Conservation (phyloP, 2,113 vertebrate species). For the Anolis sagrei region DNA sequence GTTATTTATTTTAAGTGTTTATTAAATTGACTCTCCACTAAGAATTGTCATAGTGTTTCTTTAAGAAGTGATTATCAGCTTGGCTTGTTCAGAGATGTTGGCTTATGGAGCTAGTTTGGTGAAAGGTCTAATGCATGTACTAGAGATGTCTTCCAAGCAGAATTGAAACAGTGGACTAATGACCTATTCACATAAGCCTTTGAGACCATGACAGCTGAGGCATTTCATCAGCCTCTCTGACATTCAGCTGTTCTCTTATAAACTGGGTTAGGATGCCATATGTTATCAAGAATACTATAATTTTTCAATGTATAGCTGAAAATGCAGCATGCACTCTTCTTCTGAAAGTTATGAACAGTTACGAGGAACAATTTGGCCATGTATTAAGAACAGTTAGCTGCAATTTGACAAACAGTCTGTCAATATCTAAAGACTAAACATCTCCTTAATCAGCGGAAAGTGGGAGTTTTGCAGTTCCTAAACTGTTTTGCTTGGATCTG, state of each 20-base stretch:
- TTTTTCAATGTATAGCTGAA: not conserved
- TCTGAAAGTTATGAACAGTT: not conserved
- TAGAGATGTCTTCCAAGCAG: not conserved
- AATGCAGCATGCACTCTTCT: not conserved
- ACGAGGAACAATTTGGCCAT: not conserved
- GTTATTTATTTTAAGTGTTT: not conserved
- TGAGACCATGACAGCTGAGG: not conserved
- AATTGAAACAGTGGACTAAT: not conserved
- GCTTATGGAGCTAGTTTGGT: not conserved
- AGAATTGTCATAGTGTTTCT: not conserved
- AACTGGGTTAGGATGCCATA: not conserved
- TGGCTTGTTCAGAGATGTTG: not conserved
- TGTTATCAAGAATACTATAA: not conserved
- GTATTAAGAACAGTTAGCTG: not conserved
- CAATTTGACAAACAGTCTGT: not conserved
- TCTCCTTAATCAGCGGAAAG: no score
- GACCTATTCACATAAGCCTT: not conserved
- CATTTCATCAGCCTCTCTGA: slow-evolving; percentile 5
- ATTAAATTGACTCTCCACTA: not conserved
- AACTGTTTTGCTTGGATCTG: no score
- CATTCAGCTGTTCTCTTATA: not conserved
- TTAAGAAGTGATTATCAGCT: not conserved
- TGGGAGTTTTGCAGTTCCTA: no score
- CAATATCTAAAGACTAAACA: not conserved
- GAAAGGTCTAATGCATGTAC: not conserved